Evolutionary conservation across 2,888 invertebrate species (phyloP).

Genomic region (Lepidochitona cinerea): DNA sequence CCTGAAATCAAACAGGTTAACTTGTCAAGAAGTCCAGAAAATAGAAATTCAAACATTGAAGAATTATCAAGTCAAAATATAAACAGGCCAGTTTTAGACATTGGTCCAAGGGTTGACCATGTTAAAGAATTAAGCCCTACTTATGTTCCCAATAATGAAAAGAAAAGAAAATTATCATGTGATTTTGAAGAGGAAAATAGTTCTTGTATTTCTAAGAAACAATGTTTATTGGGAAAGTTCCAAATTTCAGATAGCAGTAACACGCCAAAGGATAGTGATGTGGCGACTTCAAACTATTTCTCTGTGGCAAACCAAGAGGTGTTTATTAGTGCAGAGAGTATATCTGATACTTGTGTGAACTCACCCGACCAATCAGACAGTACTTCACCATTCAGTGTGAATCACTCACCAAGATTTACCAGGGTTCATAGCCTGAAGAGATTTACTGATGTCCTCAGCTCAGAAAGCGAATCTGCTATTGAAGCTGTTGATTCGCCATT

Average conservation of each 20-base stretch:
- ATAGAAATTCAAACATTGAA: neutral
- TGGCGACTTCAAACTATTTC: slow-evolving; percentile 36
- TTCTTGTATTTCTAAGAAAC: neutral
- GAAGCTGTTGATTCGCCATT: slow-evolving; percentile 22
- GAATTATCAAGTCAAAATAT: neutral
- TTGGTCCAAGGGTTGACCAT: neutral
- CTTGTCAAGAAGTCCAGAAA: neutral
- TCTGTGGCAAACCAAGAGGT: slow-evolving; percentile 45
- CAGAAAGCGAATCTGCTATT: neutral
- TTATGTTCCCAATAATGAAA: too few species aligned
- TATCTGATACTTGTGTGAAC: neutral
- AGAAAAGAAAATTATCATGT: neutral
- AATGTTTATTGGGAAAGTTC: neutral
- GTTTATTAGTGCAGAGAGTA: slow-evolving; percentile 25
- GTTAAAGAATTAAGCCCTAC: too few species aligned
- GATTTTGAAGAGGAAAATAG: neutral
- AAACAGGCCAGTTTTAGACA: neutral
- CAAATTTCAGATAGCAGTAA: neutral
- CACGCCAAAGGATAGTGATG: neutral
- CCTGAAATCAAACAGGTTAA: neutral
- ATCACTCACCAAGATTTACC: neutral
- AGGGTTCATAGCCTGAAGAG: neutral
- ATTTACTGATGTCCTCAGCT: neutral
- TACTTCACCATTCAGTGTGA: neutral
- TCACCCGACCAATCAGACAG: neutral